Base-by-base conservation (phyloP, 1,140 invertebrate species). In the Orius insidiosus region DNA sequence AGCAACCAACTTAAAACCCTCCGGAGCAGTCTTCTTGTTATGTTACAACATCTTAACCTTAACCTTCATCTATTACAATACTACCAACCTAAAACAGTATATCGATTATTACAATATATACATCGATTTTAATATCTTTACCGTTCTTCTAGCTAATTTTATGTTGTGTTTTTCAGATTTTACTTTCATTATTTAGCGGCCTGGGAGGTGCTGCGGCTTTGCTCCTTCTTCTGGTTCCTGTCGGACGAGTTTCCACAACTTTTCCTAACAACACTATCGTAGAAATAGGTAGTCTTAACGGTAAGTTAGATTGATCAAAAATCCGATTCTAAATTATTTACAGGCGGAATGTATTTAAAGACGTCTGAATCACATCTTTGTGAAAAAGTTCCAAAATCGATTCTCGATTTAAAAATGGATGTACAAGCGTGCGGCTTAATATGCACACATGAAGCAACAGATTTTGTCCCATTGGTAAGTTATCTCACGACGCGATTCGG, bases 161-260 rank as follows among this genome's bases (percentile, higher is more conserved):
- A n/a, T n/a, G n/a, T n/a, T n/a, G n/a, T n/a, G n/a, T n/a, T n/a
- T n/a, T 52, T 10, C 60, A 82, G 77, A 62, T 83, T 37, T 57
- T 84, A 33, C 56, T 85, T 50, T 70, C 78, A 9, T 49, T 80
- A 24, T 76, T 80, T 43, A 80, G 78, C 33, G 67, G 67, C 9
- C 56, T 78, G 14, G 78, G 77, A 16, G 80, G 79, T 8, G 60
- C 60, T 1, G 74, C 76, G 10, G 74, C 78, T 0, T 62, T 84
- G 15, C 59, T 81, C 4, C 61, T 84, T 40, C 63, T 83, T 7
- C 60, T 75, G 10, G 76, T 83, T 5, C 80, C 79, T 2, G 70
- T 78, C 2, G 79, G 77, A n/a, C 67, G 78, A 50, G 65, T 78
- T 45, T 76, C 67, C 1, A 59, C 79, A 5, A 66, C 68, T 6